Evolutionary conservation across 2,888 invertebrate genomes (phyloP).

Genomic region (Apamea anceps): DNA sequence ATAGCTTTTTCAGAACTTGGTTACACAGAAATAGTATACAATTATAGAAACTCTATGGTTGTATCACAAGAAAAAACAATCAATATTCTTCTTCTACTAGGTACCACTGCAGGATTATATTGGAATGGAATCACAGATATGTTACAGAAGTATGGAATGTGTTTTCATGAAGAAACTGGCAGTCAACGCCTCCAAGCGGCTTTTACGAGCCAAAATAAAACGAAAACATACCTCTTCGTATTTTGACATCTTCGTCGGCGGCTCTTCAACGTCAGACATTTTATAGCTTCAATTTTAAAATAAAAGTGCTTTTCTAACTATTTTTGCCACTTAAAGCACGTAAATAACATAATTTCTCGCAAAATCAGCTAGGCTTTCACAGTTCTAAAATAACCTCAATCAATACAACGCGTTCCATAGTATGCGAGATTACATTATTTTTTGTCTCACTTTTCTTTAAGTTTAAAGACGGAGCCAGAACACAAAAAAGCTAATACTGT

Average conservation of each 20-base stretch:
- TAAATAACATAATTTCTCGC: conserved; percentile 41
- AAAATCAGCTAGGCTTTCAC: neutral
- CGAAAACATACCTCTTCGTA: conserved; percentile 63
- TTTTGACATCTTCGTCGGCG: conserved; percentile 79
- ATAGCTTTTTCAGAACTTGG: neutral
- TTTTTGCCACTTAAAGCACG: conserved; percentile 12
- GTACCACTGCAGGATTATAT: neutral
- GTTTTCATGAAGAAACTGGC: neutral
- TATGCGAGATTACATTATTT: neutral
- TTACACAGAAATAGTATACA: neutral
- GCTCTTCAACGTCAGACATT: conserved; percentile 82
- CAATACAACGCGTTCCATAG: conserved; percentile 38
- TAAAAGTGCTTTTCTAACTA: conserved; percentile 8
- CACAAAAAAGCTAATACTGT: neutral
- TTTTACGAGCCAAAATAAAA: neutral
- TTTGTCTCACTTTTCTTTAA: conserved; percentile 11
- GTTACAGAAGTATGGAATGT: neutral
- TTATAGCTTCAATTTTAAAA: conserved; percentile 34
- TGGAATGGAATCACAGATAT: neutral
- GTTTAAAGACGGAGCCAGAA: neutral
- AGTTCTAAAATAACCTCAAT: conserved; percentile 52
- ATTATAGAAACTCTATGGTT: neutral
- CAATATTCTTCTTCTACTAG: neutral
- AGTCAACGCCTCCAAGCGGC: neutral
- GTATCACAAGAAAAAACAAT: neutral